Percentiles rank a stretch among this genome's conserved stretches.
phyloP scores from a whole-genome alignment of 2,888 invertebrate species.

The Pteria penguin region DNA sequence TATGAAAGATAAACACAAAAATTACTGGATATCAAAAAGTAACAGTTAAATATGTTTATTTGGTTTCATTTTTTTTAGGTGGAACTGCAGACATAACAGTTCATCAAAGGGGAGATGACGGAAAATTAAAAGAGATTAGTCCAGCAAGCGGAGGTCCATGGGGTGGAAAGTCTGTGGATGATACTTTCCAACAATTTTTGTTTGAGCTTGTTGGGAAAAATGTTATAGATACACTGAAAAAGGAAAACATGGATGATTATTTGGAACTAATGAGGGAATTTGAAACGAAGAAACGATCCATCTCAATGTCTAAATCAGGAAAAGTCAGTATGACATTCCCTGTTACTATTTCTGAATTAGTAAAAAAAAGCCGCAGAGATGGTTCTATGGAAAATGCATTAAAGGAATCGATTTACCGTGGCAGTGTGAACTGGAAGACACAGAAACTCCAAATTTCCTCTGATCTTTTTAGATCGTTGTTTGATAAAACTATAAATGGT shows the following conservation, averaged over 20 bases:
- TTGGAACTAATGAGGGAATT: conserved; percentile 37
- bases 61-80: conserved; percentile 28
- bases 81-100: conserved; percentile 41
- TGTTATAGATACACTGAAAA: conserved; percentile 17
- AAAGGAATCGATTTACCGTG: conserved; percentile 7
- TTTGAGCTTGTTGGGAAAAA: conserved; percentile 10
- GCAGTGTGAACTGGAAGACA: conserved; percentile 1
- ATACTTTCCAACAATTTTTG: conserved; percentile 22
- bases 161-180: conserved; percentile 36
- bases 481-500: conserved; percentile 20
- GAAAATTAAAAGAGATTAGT: conserved; percentile 24
- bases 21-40: no score
- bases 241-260: conserved; percentile 27
- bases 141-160: conserved; percentile 39
- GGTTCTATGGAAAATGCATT: conserved; percentile 23
- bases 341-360: conserved; percentile 22
- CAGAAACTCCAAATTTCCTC: conserved; percentile 32
- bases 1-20: no score
- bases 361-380: conserved; percentile 1
- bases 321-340: conserved; percentile 36
- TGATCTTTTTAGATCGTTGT: conserved; percentile 19
- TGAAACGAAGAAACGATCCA: conserved; percentile 37
- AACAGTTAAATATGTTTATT: background rate
- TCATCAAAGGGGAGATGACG: conserved; percentile 22
- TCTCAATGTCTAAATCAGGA: conserved; percentile 1